phyloP scores from a whole-genome alignment of 2,888 invertebrate genomes.

The Lumbricus terrestris region DNA sequence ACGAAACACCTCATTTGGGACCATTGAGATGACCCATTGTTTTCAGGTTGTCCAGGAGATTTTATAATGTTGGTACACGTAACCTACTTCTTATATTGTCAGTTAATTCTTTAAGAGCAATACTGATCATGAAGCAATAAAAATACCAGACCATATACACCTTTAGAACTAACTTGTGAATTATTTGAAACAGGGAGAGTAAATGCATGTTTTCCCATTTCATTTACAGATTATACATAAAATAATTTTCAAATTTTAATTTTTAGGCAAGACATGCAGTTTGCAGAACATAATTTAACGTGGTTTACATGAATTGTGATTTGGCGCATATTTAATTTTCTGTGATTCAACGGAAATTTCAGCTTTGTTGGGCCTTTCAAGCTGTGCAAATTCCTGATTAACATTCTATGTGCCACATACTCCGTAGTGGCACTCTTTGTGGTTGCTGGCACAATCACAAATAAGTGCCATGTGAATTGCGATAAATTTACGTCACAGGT shows the following conservation, averaged over 20 bases:
- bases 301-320: not conserved
- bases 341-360: not conserved
- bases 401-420: not conserved
- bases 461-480: not conserved
- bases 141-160: not conserved
- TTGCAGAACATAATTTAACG: not conserved
- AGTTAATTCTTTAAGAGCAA: not conserved
- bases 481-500: not conserved
- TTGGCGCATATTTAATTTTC: not conserved
- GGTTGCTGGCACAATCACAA: not conserved
- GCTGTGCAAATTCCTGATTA: not conserved
- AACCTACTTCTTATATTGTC: not conserved
- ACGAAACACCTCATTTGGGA: not conserved
- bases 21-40: not conserved
- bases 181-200: not conserved
- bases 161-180: not conserved
- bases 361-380: not conserved
- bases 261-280: not conserved
- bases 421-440: not conserved
- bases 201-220: not conserved
- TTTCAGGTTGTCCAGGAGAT: not conserved
- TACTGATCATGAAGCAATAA: not conserved
- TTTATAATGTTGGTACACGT: not conserved
- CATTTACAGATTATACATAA: not conserved
- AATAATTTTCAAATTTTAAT: not conserved